Percentiles rank a stretch among this genome's conserved stretches.
These are phyloP conservation scores for Heliothis subflexa DNA, from an alignment of 1,140 invertebrate genomes.

Conservation along the genomic window DNA sequence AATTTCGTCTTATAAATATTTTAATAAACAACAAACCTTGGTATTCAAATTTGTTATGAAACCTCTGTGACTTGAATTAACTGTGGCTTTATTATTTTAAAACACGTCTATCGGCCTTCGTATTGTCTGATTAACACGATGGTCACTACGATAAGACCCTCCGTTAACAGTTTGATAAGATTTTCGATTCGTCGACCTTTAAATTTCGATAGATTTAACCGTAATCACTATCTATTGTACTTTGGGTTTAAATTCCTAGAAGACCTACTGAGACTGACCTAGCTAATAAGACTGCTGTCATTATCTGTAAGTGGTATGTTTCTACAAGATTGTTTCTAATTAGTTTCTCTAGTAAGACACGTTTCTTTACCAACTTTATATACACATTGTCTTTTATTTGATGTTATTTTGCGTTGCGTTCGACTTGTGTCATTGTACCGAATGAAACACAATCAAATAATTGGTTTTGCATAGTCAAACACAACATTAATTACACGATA, in stretches of 20 bases:
- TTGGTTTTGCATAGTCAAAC: constrained; percentile 53
- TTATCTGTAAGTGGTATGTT: not conserved
- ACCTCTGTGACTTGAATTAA: constrained; percentile 25
- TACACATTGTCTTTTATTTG: not conserved
- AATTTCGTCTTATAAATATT: constrained; percentile 44
- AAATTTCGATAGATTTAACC: constrained; percentile 37
- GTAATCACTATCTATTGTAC: constrained; percentile 8
- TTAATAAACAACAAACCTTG: constrained; percentile 53
- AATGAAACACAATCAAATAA: constrained; percentile 44
- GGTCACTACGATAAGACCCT: constrained; percentile 48
- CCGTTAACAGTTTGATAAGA: constrained; percentile 54
- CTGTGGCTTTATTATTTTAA: constrained; percentile 37
- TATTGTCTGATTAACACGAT: constrained; percentile 54
- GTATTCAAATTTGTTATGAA: constrained; percentile 48
- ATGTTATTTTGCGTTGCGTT: constrained; percentile 3
- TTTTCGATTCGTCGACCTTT: constrained; percentile 51
- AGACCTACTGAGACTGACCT: constrained; percentile 10
- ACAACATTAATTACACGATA: constrained; percentile 50
- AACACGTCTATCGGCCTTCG: constrained; percentile 44
- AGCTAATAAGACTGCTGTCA: constrained; percentile 25
- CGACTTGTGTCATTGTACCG: constrained; percentile 10
- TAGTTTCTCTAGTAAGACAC: not conserved
- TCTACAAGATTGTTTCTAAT: constrained; percentile 20
- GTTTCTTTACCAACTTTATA: not conserved
- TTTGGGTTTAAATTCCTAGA: constrained; percentile 9